These are phyloP conservation scores for Gallinago undulata DNA, from an alignment of 2,113 vertebrate genomes.

Conservation along the genomic window DNA sequence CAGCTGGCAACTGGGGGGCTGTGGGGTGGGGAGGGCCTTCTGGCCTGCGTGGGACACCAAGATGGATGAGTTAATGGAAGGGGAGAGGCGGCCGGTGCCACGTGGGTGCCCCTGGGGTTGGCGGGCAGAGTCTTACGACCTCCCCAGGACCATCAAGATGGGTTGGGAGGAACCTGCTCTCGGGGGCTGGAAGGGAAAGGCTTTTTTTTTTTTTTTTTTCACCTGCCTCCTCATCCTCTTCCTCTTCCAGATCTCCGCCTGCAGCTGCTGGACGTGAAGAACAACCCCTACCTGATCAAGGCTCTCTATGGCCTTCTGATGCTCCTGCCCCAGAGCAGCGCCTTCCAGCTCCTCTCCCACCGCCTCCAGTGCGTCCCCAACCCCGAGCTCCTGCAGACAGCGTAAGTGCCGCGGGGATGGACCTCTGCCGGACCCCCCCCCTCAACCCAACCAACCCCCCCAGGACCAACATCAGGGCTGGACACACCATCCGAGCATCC, in stretches of 20 bases:
- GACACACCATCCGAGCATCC: background rate
- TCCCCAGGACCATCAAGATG: background rate
- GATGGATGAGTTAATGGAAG: background rate
- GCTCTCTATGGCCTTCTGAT: conserved; percentile 96
- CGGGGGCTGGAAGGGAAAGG: background rate
- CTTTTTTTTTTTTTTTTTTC: background rate
- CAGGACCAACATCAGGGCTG: fast-evolving
- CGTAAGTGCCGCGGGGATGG: conserved; percentile 58
- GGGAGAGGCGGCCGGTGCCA: background rate
- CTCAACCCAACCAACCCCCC: background rate
- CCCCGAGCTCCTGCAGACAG: conserved; percentile 90
- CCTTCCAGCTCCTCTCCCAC: conserved; percentile 95
- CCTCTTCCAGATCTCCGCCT: conserved; percentile 84
- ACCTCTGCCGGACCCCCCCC: background rate
- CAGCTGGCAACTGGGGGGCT: background rate
- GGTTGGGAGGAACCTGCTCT: background rate
- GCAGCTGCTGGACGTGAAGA: conserved; percentile 95
- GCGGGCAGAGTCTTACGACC: background rate
- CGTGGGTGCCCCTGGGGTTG: fast-evolving
- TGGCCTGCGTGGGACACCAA: background rate
- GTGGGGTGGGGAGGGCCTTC: background rate
- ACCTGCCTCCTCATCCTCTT: background rate
- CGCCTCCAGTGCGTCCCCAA: conserved; percentile 94
- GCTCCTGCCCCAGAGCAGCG: conserved; percentile 96
- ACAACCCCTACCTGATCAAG: conserved; percentile 95